A percentile compares a stretch with the other conserved stretches of the same genome.
phyloP scores from a whole-genome alignment of 1,140 invertebrate species.

The Medauroidea extradentata region DNA sequence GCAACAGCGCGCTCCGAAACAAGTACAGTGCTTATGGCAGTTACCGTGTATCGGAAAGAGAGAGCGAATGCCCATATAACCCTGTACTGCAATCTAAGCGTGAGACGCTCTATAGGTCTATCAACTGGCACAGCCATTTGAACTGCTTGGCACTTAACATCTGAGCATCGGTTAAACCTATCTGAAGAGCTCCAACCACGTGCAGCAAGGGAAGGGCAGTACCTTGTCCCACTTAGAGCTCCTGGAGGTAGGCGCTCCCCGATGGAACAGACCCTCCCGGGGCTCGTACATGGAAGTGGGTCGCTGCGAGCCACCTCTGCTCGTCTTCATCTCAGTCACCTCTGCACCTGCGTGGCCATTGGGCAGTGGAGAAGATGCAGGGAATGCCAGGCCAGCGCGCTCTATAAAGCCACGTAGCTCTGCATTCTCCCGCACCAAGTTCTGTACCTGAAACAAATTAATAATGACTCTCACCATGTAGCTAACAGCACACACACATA shows the following conservation, averaged over 20 bases:
- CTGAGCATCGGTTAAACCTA: no score
- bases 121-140: no score
- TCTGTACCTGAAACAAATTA: conserved; percentile 41
- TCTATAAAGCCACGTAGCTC: conserved; percentile 54
- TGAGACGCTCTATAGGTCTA: no score
- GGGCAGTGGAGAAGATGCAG: conserved; percentile 14
- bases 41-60: no score
- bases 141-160: no score
- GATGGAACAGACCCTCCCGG: conserved; percentile 56
- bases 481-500: no score
- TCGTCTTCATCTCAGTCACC: conserved; percentile 39
- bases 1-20: no score
- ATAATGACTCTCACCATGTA: no score
- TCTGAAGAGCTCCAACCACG: no score
- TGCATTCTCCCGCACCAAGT: conserved; percentile 63
- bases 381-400: conserved; percentile 17
- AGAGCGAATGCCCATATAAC: no score
- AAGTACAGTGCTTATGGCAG: no score
- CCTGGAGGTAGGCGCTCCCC: not conserved
- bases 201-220: not conserved
- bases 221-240: not conserved
- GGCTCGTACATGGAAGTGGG: conserved; percentile 84
- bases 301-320: conserved; percentile 47
- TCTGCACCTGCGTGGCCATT: conserved; percentile 43
- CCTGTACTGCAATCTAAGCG: no score